Conservation (phyloP, 1,140 invertebrate genomes). For the Drosophila neocordata region DNA sequence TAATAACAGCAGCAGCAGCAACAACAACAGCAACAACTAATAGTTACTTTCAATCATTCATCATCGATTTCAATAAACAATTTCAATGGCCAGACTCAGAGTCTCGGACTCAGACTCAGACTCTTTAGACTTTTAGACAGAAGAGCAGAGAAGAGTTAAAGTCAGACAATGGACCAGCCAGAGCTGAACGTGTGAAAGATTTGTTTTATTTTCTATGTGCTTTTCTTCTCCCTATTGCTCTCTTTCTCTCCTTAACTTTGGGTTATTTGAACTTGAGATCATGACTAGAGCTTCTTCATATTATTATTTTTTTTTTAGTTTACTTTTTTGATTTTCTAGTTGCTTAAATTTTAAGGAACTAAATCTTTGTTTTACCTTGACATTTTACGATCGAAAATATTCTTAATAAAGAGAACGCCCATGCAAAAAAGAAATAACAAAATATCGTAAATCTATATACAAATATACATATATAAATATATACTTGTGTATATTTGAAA, state of each 20-base stretch:
- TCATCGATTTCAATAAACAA: conserved; percentile 80
- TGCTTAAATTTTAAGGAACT: conserved; percentile 6
- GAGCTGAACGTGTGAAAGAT: conserved; percentile 32
- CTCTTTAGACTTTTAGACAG: conserved; percentile 18
- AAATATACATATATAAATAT: not conserved
- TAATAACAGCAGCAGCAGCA: conserved; percentile 56
- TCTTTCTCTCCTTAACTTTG: not conserved
- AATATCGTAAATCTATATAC: conserved; percentile 3
- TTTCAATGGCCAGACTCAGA: conserved; percentile 61
- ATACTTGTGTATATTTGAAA: not conserved
- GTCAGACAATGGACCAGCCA: conserved; percentile 24
- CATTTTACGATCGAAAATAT: conserved; percentile 4
- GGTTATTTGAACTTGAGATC: not conserved
- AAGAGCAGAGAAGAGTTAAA: not conserved
- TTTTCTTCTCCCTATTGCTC: conserved; percentile 2
- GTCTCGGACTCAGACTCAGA: conserved; percentile 17
- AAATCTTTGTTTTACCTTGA: conserved; percentile 1
- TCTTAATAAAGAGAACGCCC: conserved; percentile 17
- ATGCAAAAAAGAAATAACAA: conserved; percentile 3
- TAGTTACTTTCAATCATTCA: conserved; percentile 80
- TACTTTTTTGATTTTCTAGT: too few species aligned
- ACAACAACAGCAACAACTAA: conserved; percentile 52
- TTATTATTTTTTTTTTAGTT: not conserved
- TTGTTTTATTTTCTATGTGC: conserved; percentile 40
- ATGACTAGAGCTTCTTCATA: conserved; percentile 13